Conservation (phyloP, 2,113 vertebrate genomes). For the Microcebus griseorufus region DNA sequence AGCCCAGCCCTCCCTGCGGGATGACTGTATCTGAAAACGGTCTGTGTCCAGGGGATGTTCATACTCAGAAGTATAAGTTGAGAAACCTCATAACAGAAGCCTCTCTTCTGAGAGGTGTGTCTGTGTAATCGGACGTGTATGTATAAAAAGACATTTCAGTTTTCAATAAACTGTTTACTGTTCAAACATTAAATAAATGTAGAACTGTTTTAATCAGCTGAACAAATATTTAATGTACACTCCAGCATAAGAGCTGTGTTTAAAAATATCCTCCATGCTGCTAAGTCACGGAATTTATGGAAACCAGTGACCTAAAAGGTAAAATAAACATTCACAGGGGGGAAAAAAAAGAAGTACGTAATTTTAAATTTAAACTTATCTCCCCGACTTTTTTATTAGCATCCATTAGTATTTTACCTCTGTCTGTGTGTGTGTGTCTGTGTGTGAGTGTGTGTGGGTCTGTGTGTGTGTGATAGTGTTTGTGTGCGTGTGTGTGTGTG, state of each 20-base stretch:
- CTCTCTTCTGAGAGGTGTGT: constrained; percentile 70
- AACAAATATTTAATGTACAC: constrained; percentile 89
- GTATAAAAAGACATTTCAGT: constrained; percentile 81
- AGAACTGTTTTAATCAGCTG: constrained; percentile 88
- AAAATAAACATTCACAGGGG: constrained; percentile 81
- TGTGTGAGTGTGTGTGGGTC: neutral
- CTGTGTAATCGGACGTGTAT: constrained; percentile 52
- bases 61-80: neutral
- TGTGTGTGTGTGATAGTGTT: too few species aligned
- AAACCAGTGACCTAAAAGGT: constrained; percentile 80
- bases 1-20: neutral
- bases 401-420: neutral
- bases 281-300: constrained; percentile 82
- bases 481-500: neutral
- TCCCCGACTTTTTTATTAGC: constrained; percentile 55
- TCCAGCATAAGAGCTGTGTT: constrained; percentile 79
- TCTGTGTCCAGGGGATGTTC: constrained; percentile 39
- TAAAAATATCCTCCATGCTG: constrained; percentile 81
- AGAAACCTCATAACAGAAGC: constrained; percentile 66
- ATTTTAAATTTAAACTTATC: constrained; percentile 65
- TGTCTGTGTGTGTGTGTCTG: neutral
- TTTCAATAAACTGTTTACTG: constrained; percentile 87
- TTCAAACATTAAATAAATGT: constrained; percentile 89
- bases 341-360: constrained; percentile 50
- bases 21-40: constrained; percentile 35